Evolutionary conservation across 2,113 vertebrate species (phyloP).

Genomic region (Halichoerus grypus): DNA sequence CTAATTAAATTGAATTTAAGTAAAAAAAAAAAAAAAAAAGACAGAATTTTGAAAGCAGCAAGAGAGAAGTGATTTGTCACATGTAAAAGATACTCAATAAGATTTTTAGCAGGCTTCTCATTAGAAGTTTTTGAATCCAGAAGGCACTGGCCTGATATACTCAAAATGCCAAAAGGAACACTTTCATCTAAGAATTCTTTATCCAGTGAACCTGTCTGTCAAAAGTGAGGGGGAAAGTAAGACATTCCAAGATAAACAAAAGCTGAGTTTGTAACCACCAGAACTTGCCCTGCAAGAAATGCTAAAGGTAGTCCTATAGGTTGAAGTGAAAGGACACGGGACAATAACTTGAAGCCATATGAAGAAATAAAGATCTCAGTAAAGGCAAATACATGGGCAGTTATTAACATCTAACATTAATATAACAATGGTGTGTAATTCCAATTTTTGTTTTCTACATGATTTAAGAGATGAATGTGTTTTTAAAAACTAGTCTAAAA

Average conservation of each 20-base stretch:
- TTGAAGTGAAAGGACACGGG: background rate
- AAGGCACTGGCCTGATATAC: background rate
- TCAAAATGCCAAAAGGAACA: constrained; percentile 25
- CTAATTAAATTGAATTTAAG: too few species aligned
- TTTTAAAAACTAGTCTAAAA: background rate
- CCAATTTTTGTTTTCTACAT: background rate
- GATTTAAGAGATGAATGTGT: background rate
- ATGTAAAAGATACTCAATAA: background rate
- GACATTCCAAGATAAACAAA: background rate
- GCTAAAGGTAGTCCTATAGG: background rate
- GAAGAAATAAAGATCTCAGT: background rate
- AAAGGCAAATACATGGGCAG: background rate
- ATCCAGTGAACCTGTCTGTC: background rate
- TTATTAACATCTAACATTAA: background rate
- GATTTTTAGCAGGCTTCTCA: background rate
- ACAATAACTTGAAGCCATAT: background rate
- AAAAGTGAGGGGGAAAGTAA: background rate
- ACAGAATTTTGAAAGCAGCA: constrained; percentile 3
- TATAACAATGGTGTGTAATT: background rate
- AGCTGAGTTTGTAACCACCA: background rate
- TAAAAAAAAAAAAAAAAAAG: background rate
- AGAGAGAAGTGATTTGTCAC: background rate
- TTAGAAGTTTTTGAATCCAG: background rate
- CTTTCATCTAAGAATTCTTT: background rate
- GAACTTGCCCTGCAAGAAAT: background rate